A percentile compares a stretch with the other conserved stretches of the same genome.
phyloP scores from a whole-genome alignment of 1,140 invertebrate genomes.

The Pogonomyrmex barbatus region DNA sequence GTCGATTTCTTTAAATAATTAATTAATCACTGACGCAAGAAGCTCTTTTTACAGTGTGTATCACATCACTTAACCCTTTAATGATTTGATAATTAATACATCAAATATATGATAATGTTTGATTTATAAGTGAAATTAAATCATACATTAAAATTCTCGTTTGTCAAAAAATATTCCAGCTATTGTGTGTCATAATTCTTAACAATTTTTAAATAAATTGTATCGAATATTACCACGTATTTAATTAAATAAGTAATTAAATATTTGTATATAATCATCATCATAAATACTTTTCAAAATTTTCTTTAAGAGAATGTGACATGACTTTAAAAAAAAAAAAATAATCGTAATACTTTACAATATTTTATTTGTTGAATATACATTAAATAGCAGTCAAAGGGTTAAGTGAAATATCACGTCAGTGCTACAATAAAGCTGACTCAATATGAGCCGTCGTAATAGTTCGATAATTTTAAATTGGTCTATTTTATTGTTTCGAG shows the following conservation, averaged over 20 bases:
- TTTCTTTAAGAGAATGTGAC: slow-evolving; percentile 3
- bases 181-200: not conserved
- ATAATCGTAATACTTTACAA: slow-evolving; percentile 19
- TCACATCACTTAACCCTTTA: slow-evolving; percentile 1
- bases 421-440: slow-evolving; percentile 76
- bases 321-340: not conserved
- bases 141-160: not conserved
- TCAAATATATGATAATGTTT: not conserved
- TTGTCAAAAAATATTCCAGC: not conserved
- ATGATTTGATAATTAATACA: slow-evolving; percentile 4
- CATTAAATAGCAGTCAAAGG: slow-evolving; percentile 20
- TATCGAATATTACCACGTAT: slow-evolving; percentile 27
- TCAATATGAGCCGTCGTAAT: slow-evolving; percentile 83
- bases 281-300: not conserved
- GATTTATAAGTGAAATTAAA: not conserved
- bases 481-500: slow-evolving; percentile 77
- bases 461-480: slow-evolving; percentile 80
- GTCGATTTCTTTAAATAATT: slow-evolving; percentile 35
- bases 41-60: slow-evolving; percentile 26
- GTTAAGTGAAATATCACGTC: slow-evolving; percentile 80
- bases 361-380: slow-evolving; percentile 13
- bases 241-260: not conserved
- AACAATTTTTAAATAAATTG: slow-evolving; percentile 68
- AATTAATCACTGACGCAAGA: slow-evolving; percentile 55
- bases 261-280: not conserved